phyloP scores from a whole-genome alignment of 1,140 invertebrate species.

The Pseudachorutes palmiensis region DNA sequence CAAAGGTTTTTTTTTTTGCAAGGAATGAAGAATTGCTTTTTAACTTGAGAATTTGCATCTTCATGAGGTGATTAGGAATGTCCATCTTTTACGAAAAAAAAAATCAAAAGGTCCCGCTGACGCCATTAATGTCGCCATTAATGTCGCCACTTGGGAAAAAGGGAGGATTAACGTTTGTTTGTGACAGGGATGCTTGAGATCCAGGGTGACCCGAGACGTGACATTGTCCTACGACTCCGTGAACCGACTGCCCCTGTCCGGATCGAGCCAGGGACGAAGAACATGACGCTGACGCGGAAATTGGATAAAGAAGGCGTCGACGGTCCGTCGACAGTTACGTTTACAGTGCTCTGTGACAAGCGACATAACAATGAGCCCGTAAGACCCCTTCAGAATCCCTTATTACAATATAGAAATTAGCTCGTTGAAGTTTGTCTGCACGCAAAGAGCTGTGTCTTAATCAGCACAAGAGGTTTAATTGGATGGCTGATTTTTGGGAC shows the following conservation, averaged over 20 bases:
- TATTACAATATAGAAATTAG: no score
- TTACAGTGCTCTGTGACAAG: conserved; percentile 74
- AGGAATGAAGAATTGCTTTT: no score
- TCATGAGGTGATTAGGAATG: no score
- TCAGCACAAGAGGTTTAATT: no score
- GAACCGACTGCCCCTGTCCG: conserved; percentile 67
- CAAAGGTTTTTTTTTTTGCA: no score
- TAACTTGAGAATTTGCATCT: no score
- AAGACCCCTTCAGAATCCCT: no score
- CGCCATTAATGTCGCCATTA: background rate
- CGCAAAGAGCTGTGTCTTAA: no score
- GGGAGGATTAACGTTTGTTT: no score
- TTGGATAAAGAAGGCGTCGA: conserved; percentile 69
- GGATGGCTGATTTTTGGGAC: no score
- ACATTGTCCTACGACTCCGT: conserved; percentile 68
- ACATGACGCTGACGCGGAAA: conserved; percentile 64
- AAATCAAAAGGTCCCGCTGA: background rate
- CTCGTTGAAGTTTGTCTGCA: no score
- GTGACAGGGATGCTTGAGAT: conserved; percentile 56
- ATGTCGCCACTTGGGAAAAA: background rate
- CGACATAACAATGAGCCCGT: conserved; percentile 65
- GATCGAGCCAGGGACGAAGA: conserved; percentile 66
- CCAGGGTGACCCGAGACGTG: conserved; percentile 67
- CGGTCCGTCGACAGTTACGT: conserved; percentile 72
- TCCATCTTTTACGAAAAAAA: no score